Base-by-base conservation (phyloP, 2,113 vertebrate genomes). In the Ctenomys sociabilis region DNA sequence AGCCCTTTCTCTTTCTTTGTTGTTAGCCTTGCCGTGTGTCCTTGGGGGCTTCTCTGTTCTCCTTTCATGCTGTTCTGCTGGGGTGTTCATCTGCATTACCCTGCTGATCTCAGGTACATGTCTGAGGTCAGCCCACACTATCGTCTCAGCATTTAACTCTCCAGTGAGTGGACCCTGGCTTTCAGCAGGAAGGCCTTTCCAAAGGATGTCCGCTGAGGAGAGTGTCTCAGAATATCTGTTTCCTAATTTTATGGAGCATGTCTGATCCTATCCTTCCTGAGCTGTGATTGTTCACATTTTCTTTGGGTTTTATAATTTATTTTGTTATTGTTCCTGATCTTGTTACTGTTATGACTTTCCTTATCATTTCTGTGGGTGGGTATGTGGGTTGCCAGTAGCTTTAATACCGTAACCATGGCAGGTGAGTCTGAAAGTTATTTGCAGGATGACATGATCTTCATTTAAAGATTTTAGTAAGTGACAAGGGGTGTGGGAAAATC, bases 341-440 rank as follows among this genome's bases (percentile, higher is more conserved):
- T 95, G 45, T 91, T 35, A 6, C n/a, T 66, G 57, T 77, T 88
- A 91, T 93, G 78, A 70, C 45, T 35, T 93, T 49, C 43, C 28
- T 37, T 9, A 49, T 49, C 40, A 26, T 73, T 19, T 75, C 87
- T 85, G 43, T 96, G 93, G n/a, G 52, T 61, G 54, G 6, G 1
- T 40, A 28, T 22, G 37, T 89, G 19, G 52, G 14, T 75, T 91
- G 32, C 83, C 57, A 43, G n/a, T 30, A 81, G 84, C 78, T 94
- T 89, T 72, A 28, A 28, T 83, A 14, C 26, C 49, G 13, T 49
- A 88, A 83, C 49, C 2, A 82, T 37, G 59, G 37, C 21, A 93
- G 61, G 61, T 77, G 57, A 90, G 73, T 96, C n/a, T 94, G 86
- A 88, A 92, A 84, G 45, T 83, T 57, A 80, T 80, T 92, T 83